Percentiles rank a stretch among this genome's conserved stretches.
Evolutionary conservation across 2,113 vertebrate genomes (phyloP).

Genomic region (Clupea harengus): DNA sequence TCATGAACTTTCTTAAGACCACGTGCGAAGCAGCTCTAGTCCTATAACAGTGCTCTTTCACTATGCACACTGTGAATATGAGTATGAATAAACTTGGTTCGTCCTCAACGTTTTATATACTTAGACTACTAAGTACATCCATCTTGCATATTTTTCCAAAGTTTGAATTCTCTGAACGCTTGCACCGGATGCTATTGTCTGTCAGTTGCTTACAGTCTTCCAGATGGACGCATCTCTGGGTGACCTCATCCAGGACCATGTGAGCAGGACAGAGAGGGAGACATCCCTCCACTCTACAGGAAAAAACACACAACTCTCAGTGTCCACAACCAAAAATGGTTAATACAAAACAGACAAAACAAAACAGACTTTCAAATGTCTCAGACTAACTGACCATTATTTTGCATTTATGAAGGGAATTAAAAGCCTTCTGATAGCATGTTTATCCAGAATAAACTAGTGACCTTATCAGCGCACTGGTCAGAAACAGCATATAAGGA

Average conservation of each 20-base stretch:
- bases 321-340: background rate
- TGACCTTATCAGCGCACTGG: background rate
- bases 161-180: background rate
- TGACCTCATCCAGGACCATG: conserved; percentile 92
- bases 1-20: background rate
- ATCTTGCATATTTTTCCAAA: background rate
- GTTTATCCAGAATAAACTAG: background rate
- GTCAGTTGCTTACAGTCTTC: conserved; percentile 84
- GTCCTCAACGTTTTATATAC: background rate
- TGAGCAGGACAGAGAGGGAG: conserved; percentile 80
- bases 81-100: background rate
- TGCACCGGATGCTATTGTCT: background rate
- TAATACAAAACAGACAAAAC: background rate
- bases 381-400: background rate
- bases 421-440: background rate
- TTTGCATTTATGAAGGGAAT: background rate
- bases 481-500: background rate
- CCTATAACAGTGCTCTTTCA: no score
- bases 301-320: conserved; percentile 31
- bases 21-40: background rate
- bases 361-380: background rate
- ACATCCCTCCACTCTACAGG: conserved; percentile 90
- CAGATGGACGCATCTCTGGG: conserved; percentile 85
- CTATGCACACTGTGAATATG: no score
- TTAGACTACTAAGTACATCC: background rate